Percentiles rank a stretch among this genome's conserved stretches.
These are phyloP conservation scores for Myiotriccus ornatus DNA, from an alignment of 2,797 vertebrate genomes.

Conservation along the genomic window DNA sequence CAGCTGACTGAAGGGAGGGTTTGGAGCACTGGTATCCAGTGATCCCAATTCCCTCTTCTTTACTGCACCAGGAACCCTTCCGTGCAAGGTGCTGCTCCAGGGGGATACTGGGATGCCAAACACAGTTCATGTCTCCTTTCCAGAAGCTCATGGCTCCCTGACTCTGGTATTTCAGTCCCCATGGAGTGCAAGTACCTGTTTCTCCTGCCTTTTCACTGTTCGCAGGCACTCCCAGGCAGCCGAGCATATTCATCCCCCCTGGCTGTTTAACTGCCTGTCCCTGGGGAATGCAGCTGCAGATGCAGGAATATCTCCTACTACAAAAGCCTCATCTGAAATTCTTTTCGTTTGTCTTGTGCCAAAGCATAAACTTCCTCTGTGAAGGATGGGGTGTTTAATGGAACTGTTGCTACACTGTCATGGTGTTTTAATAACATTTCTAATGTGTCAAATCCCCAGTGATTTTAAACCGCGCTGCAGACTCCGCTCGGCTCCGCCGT, in stretches of 20 bases:
- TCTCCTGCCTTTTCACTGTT: not conserved
- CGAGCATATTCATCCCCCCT: not conserved
- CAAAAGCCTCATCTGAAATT: constrained; percentile 46
- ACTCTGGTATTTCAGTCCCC: not conserved
- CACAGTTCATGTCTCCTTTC: not conserved
- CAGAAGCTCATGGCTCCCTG: not conserved
- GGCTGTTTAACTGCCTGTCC: constrained; percentile 14
- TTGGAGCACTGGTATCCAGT: not conserved
- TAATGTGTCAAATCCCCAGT: constrained; percentile 24
- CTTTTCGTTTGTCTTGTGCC: constrained; percentile 44
- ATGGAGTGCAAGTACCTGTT: not conserved
- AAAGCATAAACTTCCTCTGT: constrained; percentile 46
- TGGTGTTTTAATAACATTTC: constrained; percentile 51
- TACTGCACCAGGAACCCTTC: fast-evolving
- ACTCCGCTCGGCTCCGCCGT: not conserved
- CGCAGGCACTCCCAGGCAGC: not conserved
- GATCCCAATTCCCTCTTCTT: not conserved
- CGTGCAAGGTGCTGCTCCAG: not conserved
- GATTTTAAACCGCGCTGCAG: constrained; percentile 4
- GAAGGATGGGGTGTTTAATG: constrained; percentile 61
- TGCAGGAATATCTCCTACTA: not conserved
- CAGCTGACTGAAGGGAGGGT: not conserved
- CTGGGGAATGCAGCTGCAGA: not conserved
- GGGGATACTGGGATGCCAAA: not conserved
- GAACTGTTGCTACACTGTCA: constrained; percentile 25